Conservation (phyloP, 2,113 vertebrate genomes). For the Atrichornis clamosus region DNA sequence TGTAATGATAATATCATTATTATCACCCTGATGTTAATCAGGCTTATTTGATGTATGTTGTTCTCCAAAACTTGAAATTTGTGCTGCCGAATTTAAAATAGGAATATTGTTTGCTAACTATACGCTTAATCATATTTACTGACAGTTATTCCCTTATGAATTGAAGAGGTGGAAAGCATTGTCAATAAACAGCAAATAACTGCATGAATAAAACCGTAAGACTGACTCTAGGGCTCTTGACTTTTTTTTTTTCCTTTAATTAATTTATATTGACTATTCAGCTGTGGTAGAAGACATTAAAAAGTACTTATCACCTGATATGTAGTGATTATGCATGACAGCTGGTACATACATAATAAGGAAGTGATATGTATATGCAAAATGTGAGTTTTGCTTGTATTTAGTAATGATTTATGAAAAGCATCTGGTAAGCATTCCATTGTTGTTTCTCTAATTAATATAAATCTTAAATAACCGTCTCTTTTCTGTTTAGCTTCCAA, state of each 20-base stretch:
- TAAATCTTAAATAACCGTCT: background rate
- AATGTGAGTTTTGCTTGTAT: background rate
- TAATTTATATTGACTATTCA: background rate
- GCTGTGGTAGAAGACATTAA: background rate
- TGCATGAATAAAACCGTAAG: background rate
- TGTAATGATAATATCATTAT: background rate
- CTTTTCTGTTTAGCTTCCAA: conserved; percentile 76
- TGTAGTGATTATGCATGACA: background rate
- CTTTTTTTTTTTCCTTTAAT: background rate
- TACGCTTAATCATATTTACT: background rate
- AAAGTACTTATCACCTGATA: background rate
- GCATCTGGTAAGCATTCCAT: background rate
- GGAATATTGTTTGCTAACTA: background rate
- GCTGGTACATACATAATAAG: background rate
- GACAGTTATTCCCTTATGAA: background rate
- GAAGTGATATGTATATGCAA: background rate
- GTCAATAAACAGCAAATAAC: background rate
- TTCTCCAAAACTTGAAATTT: background rate
- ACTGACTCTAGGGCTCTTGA: background rate
- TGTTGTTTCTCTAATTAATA: background rate
- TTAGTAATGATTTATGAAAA: conserved; percentile 17
- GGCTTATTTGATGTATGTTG: background rate
- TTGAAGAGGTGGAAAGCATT: background rate
- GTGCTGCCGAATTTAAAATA: background rate
- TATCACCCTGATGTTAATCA: background rate